phyloP scores from a whole-genome alignment of 2,888 invertebrate genomes.

The Zygogramma bicolorata region DNA sequence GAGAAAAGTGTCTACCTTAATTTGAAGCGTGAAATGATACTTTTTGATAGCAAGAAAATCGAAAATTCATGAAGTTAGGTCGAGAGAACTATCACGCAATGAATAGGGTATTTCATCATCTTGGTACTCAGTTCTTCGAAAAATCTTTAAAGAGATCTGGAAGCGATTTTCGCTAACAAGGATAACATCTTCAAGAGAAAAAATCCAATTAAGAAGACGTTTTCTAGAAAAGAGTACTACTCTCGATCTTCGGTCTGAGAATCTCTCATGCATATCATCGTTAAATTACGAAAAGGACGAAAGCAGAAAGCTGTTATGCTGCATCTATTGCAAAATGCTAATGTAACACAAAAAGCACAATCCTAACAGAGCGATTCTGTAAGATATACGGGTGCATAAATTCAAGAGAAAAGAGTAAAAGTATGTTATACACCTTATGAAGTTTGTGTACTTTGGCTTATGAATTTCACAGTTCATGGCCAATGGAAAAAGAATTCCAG shows the following conservation, averaged over 20 bases:
- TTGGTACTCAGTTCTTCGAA: no score
- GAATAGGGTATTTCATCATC: no score
- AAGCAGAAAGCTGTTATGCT: neutral
- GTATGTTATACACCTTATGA: constrained; percentile 1
- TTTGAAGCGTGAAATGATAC: no score
- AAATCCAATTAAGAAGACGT: no score
- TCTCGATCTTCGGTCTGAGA: neutral
- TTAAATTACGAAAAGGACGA: neutral
- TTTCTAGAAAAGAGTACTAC: no score
- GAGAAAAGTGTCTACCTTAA: no score
- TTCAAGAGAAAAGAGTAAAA: neutral
- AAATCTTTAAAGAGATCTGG: no score
- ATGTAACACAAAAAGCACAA: neutral
- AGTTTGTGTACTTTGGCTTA: constrained; percentile 7
- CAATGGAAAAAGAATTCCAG: constrained; percentile 9
- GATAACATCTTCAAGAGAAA: no score
- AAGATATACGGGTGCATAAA: constrained; percentile 9
- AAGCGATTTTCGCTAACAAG: no score
- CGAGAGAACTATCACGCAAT: no score
- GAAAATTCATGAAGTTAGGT: no score
- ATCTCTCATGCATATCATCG: neutral
- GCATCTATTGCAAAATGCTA: neutral
- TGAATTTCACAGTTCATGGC: constrained; percentile 10
- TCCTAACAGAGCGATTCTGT: neutral
- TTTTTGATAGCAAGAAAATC: no score